These are phyloP conservation scores for Ciona savignyi DNA, from an alignment of 23 tunicate species.

Conservation along the genomic window DNA sequence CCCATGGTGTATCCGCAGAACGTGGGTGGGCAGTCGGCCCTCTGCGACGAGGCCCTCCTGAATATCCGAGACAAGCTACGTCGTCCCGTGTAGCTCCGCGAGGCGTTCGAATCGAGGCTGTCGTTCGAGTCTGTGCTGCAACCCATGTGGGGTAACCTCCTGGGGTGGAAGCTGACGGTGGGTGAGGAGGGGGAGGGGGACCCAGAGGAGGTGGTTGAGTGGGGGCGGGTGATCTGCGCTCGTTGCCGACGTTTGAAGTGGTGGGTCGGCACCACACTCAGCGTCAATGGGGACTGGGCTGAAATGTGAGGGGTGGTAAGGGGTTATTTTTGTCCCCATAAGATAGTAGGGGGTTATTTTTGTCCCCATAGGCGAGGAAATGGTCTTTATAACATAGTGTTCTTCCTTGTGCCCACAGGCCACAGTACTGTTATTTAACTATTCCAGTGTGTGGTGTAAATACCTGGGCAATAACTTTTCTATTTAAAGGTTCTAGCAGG, in stretches of 20 bases:
- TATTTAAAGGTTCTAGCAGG: too few species aligned
- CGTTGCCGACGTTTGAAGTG: conserved; percentile 3
- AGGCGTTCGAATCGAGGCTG: conserved; percentile 28
- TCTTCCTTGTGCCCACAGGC: too few species aligned
- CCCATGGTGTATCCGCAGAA: conserved; percentile 75
- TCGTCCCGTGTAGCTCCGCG: conserved; percentile 33
- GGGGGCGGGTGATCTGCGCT: conserved; percentile 16
- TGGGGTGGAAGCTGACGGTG: neutral
- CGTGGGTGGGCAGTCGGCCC: conserved; percentile 34
- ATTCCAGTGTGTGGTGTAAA: too few species aligned
- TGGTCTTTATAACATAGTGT: too few species aligned
- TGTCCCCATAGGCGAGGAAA: too few species aligned
- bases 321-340: neutral
- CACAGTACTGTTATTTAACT: too few species aligned
- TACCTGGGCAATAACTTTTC: too few species aligned
- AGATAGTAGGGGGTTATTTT: too few species aligned
- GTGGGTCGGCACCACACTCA: conserved; percentile 11
- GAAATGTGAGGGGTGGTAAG: neutral
- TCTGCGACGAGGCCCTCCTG: conserved; percentile 26
- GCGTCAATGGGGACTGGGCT: neutral
- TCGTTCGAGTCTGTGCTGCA: conserved; percentile 35
- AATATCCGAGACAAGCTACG: conserved; percentile 39
- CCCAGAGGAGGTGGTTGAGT: conserved; percentile 38
- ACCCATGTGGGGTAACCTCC: neutral
- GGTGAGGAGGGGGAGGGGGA: conserved; percentile 54